Evolutionary conservation across 2,888 invertebrate genomes (phyloP).

Genomic region (Ichneumon xanthorius): DNA sequence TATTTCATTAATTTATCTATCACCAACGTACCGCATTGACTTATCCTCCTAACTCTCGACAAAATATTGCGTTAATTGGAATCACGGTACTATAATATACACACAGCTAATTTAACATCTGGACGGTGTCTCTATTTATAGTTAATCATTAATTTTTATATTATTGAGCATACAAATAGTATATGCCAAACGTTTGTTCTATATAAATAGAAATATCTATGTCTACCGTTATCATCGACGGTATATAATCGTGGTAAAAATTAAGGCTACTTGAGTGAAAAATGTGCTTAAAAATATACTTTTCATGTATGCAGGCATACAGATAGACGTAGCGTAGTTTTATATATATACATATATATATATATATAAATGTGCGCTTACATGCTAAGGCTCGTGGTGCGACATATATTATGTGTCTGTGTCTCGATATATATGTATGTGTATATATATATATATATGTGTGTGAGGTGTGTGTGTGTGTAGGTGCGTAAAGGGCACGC

Average conservation of each 20-base stretch:
- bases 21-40: not conserved
- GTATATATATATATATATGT: constrained; percentile 32
- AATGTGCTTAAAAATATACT: constrained; percentile 60
- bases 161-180: constrained; percentile 44
- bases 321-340: constrained; percentile 27
- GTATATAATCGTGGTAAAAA: constrained; percentile 41
- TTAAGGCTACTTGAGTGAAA: constrained; percentile 69
- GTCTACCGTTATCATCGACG: constrained; percentile 24
- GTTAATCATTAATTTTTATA: constrained; percentile 10
- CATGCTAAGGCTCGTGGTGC: constrained; percentile 71
- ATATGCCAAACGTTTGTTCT: constrained; percentile 28
- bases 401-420: constrained; percentile 45
- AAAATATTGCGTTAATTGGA: constrained; percentile 27
- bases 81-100: not conserved
- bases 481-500: constrained; percentile 47
- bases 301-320: constrained; percentile 28
- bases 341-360: constrained; percentile 37
- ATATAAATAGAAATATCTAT: constrained; percentile 47
- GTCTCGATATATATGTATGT: not conserved
- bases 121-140: constrained; percentile 40
- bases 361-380: constrained; percentile 69
- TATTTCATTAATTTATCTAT: constrained; percentile 8
- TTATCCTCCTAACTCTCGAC: not conserved
- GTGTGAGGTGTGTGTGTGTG: constrained; percentile 17
- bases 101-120: constrained; percentile 17